Evolutionary conservation across 2,797 vertebrate genomes (phyloP).

Genomic region (Peromyscus melanophrys): DNA sequence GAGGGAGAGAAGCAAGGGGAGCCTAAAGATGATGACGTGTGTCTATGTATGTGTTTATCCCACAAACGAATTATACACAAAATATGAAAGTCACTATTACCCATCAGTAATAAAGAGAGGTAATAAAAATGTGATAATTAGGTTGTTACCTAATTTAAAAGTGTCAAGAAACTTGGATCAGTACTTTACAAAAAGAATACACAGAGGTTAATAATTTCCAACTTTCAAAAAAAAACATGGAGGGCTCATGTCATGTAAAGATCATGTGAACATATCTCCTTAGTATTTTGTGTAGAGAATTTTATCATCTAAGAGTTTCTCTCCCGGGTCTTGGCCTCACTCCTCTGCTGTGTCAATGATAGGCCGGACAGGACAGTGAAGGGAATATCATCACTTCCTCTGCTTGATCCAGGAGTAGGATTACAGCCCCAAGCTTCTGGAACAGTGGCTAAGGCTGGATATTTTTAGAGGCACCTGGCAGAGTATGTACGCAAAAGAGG

Average conservation of each 20-base stretch:
- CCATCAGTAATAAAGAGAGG: background rate
- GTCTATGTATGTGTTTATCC: background rate
- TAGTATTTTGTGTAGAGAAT: conserved; percentile 61
- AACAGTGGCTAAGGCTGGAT: conserved; percentile 58
- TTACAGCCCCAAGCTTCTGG: conserved; percentile 72
- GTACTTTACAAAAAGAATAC: background rate
- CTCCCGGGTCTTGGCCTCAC: background rate
- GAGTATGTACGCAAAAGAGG: conserved; percentile 75
- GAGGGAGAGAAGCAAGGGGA: background rate
- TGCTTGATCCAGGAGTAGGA: conserved; percentile 61
- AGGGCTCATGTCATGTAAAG: background rate
- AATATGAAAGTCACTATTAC: background rate
- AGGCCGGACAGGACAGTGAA: background rate
- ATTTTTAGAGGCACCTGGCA: conserved; percentile 80
- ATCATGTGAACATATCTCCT: background rate
- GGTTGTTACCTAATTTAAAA: background rate
- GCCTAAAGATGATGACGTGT: background rate
- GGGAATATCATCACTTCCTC: conserved; percentile 64
- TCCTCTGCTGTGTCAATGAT: conserved; percentile 18
- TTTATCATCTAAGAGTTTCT: background rate
- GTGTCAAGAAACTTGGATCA: background rate
- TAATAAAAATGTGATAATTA: background rate
- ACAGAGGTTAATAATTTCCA: background rate
- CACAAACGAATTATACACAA: background rate
- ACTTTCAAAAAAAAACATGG: background rate